A percentile compares a stretch with the other conserved stretches of the same genome.
Conservation (phyloP, 1,140 invertebrate species). For the Formica selysi region DNA sequence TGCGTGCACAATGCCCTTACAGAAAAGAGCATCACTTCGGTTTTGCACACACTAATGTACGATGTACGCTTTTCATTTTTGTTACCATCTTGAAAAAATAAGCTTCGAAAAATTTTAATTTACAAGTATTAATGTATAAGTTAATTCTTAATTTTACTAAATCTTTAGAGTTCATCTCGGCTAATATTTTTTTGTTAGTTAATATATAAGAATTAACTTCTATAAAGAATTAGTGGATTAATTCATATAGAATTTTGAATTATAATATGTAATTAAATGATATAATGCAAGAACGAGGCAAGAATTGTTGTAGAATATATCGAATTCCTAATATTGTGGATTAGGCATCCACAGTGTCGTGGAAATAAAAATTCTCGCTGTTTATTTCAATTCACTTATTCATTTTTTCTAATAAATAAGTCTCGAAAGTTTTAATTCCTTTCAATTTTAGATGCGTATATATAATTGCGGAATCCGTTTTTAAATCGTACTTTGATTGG, state of each 20-base stretch:
- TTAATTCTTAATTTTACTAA: too few relatives aligned
- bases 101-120: too few relatives aligned
- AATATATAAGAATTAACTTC: too few relatives aligned
- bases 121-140: too few relatives aligned
- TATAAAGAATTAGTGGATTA: not conserved
- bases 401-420: not conserved
- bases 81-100: not conserved
- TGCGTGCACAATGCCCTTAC: conserved; percentile 74
- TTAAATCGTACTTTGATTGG: conserved; percentile 12
- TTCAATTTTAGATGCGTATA: not conserved
- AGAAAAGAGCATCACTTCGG: too few relatives aligned
- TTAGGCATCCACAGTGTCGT: too few relatives aligned
- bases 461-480: not conserved
- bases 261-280: not conserved
- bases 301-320: too few relatives aligned
- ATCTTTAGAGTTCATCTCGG: too few relatives aligned
- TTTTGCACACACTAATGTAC: not conserved
- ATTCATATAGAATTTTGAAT: not conserved
- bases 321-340: too few relatives aligned
- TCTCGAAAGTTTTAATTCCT: not conserved
- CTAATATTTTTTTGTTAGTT: too few relatives aligned
- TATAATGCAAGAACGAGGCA: not conserved
- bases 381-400: too few relatives aligned
- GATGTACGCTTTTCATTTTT: not conserved
- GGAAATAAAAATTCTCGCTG: too few relatives aligned